phyloP scores from a whole-genome alignment of 2,113 vertebrate genomes.

The Oxyruncus cristatus region DNA sequence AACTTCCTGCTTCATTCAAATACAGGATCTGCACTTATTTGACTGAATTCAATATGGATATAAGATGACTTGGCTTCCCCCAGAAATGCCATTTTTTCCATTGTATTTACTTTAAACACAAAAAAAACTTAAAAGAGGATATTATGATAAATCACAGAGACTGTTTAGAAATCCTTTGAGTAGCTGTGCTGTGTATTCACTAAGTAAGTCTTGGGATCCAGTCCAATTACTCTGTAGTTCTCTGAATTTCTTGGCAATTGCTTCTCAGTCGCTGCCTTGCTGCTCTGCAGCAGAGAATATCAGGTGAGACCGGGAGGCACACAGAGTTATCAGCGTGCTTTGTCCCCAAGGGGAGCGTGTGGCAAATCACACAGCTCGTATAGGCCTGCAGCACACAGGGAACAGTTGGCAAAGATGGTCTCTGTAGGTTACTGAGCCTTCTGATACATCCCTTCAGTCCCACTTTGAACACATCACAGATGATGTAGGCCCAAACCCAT shows the following conservation, averaged over 20 bases:
- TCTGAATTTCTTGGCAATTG: background rate
- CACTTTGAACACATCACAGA: background rate
- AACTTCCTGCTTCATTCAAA: background rate
- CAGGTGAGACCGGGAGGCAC: background rate
- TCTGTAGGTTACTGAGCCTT: background rate
- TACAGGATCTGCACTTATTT: background rate
- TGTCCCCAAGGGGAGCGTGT: background rate
- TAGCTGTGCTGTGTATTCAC: background rate
- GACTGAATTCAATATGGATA: background rate
- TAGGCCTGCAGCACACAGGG: background rate
- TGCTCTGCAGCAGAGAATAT: background rate
- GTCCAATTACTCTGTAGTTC: background rate
- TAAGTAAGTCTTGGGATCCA: background rate
- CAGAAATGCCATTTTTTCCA: background rate
- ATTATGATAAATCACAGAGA: background rate
- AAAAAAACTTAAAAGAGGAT: background rate
- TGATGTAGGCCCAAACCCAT: background rate
- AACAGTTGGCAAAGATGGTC: background rate
- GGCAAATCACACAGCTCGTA: background rate
- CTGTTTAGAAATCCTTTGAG: background rate
- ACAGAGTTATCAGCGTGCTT: background rate
- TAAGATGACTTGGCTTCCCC: background rate
- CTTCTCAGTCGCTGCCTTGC: background rate
- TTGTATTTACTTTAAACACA: background rate
- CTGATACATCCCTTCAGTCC: background rate